A percentile compares a stretch with the other conserved stretches of the same genome.
Conservation (phyloP, 2,888 invertebrate genomes). For the Zygothrica quintamaculata region DNA sequence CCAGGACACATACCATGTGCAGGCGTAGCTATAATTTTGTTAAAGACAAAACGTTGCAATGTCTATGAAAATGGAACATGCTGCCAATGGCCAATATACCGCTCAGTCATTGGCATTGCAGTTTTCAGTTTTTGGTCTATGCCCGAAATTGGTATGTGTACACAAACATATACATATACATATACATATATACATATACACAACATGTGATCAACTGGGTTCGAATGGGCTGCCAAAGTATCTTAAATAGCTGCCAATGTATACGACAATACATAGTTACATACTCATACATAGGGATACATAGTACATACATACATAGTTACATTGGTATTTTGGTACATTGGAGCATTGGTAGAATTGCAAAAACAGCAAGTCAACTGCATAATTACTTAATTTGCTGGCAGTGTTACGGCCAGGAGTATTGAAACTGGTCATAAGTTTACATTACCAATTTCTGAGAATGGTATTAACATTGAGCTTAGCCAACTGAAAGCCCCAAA, state of each 20-base stretch:
- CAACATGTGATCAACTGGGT: conserved; percentile 9
- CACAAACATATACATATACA: too few relatives aligned
- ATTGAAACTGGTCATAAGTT: conserved; percentile 45
- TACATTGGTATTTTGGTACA: too few relatives aligned
- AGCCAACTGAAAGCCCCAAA: conserved; percentile 12
- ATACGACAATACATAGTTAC: too few relatives aligned
- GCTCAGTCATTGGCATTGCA: conserved; percentile 52
- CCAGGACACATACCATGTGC: conserved; percentile 28
- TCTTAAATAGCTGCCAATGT: conserved; percentile 62
- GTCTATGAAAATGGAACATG: conserved; percentile 66
- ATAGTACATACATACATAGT: too few relatives aligned
- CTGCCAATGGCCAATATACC: conserved; percentile 69
- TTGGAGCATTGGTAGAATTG: conserved; percentile 37
- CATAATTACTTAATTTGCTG: conserved; percentile 76
- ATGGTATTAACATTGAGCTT: conserved; percentile 8
- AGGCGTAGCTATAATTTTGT: conserved; percentile 71
- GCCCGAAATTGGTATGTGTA: conserved; percentile 65
- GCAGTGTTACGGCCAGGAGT: conserved; percentile 12
- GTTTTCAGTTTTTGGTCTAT: conserved; percentile 54
- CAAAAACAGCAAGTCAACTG: conserved; percentile 73
- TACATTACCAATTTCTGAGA: conserved; percentile 15
- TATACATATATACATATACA: too few relatives aligned
- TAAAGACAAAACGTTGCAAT: conserved; percentile 73
- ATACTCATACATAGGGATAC: too few relatives aligned
- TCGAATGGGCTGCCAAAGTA: conserved; percentile 38